Base-by-base conservation (phyloP, 2,797 vertebrate species). In the Xiphorhynchus erythropygius region DNA sequence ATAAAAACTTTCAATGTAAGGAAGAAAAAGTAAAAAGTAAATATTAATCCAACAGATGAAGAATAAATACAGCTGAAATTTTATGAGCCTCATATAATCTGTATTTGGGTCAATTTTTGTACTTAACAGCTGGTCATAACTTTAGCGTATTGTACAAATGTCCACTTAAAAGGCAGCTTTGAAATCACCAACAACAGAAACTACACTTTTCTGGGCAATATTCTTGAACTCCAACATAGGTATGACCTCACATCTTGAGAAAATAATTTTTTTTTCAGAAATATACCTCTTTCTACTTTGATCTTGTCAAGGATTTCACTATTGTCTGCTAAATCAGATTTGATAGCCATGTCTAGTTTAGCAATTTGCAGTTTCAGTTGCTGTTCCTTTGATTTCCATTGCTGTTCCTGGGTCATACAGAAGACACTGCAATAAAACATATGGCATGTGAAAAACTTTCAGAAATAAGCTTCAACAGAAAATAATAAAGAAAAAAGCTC, bases 281-380 rank as follows among this genome's bases (percentile, higher is more conserved):
- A 82, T 85, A 68, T 98, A 99, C 99, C 98, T 98, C 98, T 98
- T 97, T 99, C 99, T 19, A 92, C 93, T 96, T 98, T 98, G 95
- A 99, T 96, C 96, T 98, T 98, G 96, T 99, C 98, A 70, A 99
- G 98, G 94, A 99, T 98, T 87, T 98, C 96, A 56, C 98, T 98
- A 97, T 99, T 99, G 97, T 99, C 99, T 5, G 97, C 87, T 59
- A 99, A 98, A 94, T 99, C 98, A 18, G 98, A 98, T 81, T 98
- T 97, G 81, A 99, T 96, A 15, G 99, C 98, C 37, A 91, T 93
- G 97, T 99, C 98, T 42, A 99, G 98, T 93, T 99, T 98, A 75
- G 97, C 96, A 49, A 99, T 98, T 97, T 99, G 98, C 23, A 98
- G 86, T 95, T 98, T 98, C 81, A 99, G 97, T 97, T 97, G 97